These are phyloP conservation scores for Aporophyla lueneburgensis DNA, from an alignment of 2,888 invertebrate species.

Conservation along the genomic window DNA sequence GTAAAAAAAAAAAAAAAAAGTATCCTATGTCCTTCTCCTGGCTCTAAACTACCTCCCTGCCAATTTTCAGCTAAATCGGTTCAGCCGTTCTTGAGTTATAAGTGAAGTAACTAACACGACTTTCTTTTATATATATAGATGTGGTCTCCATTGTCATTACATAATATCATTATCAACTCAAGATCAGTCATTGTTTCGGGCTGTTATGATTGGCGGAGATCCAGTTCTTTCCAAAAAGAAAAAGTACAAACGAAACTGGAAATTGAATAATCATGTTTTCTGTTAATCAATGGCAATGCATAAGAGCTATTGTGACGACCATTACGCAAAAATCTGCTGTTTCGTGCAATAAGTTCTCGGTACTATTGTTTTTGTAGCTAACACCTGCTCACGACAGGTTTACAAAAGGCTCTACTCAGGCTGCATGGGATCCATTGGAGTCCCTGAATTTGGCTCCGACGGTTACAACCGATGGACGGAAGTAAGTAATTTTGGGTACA, in stretches of 20 bases:
- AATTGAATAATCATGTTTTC: constrained; percentile 58
- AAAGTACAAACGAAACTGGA: background rate
- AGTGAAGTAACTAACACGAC: no score
- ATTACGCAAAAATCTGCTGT: constrained; percentile 64
- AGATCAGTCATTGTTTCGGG: constrained; percentile 25
- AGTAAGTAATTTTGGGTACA: constrained; percentile 21
- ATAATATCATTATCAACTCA: background rate
- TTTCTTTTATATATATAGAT: no score
- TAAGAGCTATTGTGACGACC: constrained; percentile 65
- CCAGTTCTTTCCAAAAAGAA: constrained; percentile 19
- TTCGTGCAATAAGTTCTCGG: constrained; percentile 55
- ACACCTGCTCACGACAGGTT: constrained; percentile 59
- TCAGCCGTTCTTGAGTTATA: no score
- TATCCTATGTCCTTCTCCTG: no score
- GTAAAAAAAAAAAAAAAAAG: no score
- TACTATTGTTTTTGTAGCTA: constrained; percentile 61
- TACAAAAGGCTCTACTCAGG: constrained; percentile 69
- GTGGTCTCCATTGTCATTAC: constrained; percentile 19
- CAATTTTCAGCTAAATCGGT: no score
- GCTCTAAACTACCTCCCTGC: no score
- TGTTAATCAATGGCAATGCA: constrained; percentile 45
- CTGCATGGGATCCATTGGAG: constrained; percentile 38
- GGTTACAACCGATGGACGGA: constrained; percentile 32
- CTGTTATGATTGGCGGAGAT: constrained; percentile 4
- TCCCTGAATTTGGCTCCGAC: constrained; percentile 21